Evolutionary conservation across 2,888 invertebrate genomes (phyloP), one percentile per base, ranked within the genome.

Genomic region (Eupithecia inturbata): DNA sequence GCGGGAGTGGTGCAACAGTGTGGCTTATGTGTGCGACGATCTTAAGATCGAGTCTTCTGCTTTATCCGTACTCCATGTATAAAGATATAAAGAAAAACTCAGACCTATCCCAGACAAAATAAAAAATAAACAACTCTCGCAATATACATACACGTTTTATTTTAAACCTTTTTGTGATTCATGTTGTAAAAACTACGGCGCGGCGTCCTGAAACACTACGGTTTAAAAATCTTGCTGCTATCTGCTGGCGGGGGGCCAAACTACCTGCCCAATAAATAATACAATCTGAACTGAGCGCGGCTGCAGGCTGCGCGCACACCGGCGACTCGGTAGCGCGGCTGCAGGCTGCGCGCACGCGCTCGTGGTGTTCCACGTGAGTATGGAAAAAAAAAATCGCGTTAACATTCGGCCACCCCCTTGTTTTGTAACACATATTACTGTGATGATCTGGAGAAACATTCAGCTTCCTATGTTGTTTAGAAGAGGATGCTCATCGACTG

Each of bases 261-360:
- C 93, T 94, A 94, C 94, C 94, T 94, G 94, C 86, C 79, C 89
- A 85, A 87, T 93, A 92, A 92, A 93, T 92, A 90, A 91, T 89
- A 85, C 91, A 88, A 91, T 90, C 91, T 89, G 89, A 85, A 81
- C 82, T 1, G 36, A 36, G 83, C 82, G 79, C 82, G 79, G 78
- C 74, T 63, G 41, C 72, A 79, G 75, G 73, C 72, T 26, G n/a
- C 0, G 0, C 2, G 12, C 76, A 85, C 69, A 80, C 82, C 1
- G 6, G 78, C 83, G 80, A 83, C 81, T n/a, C n/a, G n/a, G n/a
- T n/a, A n/a, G n/a, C n/a, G n/a, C n/a, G n/a, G n/a, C n/a, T n/a
- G n/a, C n/a, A n/a, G n/a, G n/a, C n/a, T n/a, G n/a, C n/a, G n/a
- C n/a, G n/a, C n/a, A n/a, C n/a, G n/a, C n/a, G n/a, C n/a, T n/a